Conservation (phyloP, 2,888 invertebrate species). For the Leptopilina drosophilae region DNA sequence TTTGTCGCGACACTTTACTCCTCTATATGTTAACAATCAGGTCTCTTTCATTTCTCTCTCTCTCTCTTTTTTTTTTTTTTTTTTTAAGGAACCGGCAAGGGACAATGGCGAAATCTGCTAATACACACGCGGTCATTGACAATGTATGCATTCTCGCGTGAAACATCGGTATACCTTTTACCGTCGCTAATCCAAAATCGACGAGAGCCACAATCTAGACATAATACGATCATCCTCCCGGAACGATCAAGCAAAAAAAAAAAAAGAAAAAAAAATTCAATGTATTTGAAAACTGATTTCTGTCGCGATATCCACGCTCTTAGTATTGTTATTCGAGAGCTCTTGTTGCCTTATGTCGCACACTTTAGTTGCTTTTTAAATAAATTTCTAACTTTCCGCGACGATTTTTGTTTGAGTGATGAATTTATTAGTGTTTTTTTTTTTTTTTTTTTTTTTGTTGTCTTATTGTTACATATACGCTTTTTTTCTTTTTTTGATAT, state of each 20-base stretch:
- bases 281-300: constrained; percentile 67
- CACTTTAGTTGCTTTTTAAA: constrained; percentile 16
- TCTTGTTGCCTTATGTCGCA: constrained; percentile 61
- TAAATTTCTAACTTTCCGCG: constrained; percentile 13
- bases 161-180: constrained; percentile 72
- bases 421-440: background rate
- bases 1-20: constrained; percentile 62
- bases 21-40: constrained; percentile 48
- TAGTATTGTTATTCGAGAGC: constrained; percentile 58
- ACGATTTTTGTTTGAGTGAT: background rate
- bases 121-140: constrained; percentile 66
- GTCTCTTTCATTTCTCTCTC: constrained; percentile 54
- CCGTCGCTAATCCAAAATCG: constrained; percentile 73
- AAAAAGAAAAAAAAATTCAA: constrained; percentile 40
- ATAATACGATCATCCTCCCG: constrained; percentile 70
- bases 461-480: too few relatives aligned
- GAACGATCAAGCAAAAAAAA: constrained; percentile 60
- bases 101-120: constrained; percentile 70
- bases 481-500: too few relatives aligned
- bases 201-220: constrained; percentile 61
- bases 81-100: constrained; percentile 56
- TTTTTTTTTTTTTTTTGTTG: too few relatives aligned
- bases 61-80: too few relatives aligned
- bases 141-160: constrained; percentile 71
- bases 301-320: constrained; percentile 66